A percentile compares a stretch with the other conserved stretches of the same genome.
These are phyloP conservation scores for Thalassophryne amazonica DNA, from an alignment of 2,797 vertebrate genomes.

Conservation along the genomic window DNA sequence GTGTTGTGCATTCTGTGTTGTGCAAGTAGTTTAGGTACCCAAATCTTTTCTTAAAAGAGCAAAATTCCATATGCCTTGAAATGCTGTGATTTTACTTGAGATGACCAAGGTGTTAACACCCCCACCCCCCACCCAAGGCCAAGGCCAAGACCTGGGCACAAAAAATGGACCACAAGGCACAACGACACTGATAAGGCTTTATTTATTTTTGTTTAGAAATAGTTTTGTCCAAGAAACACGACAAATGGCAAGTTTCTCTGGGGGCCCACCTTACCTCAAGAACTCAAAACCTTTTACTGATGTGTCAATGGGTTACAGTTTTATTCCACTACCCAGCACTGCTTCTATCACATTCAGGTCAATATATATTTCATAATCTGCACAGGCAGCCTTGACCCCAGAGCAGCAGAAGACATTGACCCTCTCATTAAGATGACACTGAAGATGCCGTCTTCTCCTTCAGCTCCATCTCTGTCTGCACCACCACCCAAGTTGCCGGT, in stretches of 20 bases:
- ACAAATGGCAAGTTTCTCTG: background rate
- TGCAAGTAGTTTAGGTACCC: too few relatives aligned
- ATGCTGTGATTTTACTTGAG: too few relatives aligned
- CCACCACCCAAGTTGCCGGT: conserved; percentile 58
- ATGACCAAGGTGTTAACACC: too few relatives aligned
- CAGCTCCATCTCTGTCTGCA: conserved; percentile 26
- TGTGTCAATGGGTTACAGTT: background rate
- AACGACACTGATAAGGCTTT: too few relatives aligned
- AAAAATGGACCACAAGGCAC: too few relatives aligned
- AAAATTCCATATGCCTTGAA: too few relatives aligned
- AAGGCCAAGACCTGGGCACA: too few relatives aligned
- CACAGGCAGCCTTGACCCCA: conserved; percentile 3
- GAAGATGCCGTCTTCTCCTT: conserved; percentile 37
- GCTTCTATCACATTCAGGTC: conserved; percentile 20
- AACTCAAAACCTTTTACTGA: conserved; percentile 14
- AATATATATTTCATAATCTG: conserved; percentile 32
- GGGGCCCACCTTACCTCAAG: conserved; percentile 2
- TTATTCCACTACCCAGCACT: conserved; percentile 9
- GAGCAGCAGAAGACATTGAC: conserved; percentile 36
- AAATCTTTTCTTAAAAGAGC: too few relatives aligned
- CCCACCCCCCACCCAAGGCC: too few relatives aligned
- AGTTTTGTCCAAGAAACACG: background rate
- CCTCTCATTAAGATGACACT: conserved; percentile 51
- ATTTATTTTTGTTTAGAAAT: background rate
- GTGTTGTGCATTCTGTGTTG: too few relatives aligned